Base-by-base conservation (phyloP, 2,888 invertebrate genomes). In the Abscondita cerata region DNA sequence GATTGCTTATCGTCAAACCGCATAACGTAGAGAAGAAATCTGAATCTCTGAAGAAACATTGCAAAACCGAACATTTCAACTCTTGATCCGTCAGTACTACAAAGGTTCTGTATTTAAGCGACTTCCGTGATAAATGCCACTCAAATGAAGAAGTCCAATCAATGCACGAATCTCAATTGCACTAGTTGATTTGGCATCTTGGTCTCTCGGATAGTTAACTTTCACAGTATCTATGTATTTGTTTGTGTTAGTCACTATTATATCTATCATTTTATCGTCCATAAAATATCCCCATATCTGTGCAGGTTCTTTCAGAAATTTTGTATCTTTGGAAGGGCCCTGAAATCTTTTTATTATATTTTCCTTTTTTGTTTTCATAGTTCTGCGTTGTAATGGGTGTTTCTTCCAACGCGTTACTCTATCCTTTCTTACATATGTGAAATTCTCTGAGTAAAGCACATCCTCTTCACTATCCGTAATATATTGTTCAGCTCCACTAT, bases 141-240 rank as follows among this genome's bases (percentile, higher is more conserved):
- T 40, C 13, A 40, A 13, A 13, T 40, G 12, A 13, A 40, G 4
- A 5, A 40, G 40, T 13, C 40, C 40, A 12, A 40, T 13, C 12
- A 40, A 40, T 9, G 40, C 40, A 40, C 4, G 4, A 40, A 40
- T 40, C 12, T 40, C 13, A 40, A 40, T n/a, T 12, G 40, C 40
- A n/a, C n/a, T 40, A 40, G 40, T 40, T 40, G 40, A n/a, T 8
- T 12, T 40, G 40, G 40, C 40, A 40, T 40, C 13, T 40, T 40
- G 40, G 4, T 40, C 12, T n/a, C 40, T 40, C 4, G n/a, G n/a
- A n/a, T n/a, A n/a, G n/a, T n/a, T n/a, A n/a, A n/a, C n/a, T n/a
- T n/a, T n/a, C n/a, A n/a, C n/a, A n/a, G n/a, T n/a, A n/a, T n/a
- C n/a, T n/a, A n/a, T n/a, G n/a, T n/a, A n/a, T n/a, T n/a, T n/a